Evolutionary conservation across 2,888 invertebrate genomes (phyloP).

Genomic region (Gymnosoma rotundatum): DNA sequence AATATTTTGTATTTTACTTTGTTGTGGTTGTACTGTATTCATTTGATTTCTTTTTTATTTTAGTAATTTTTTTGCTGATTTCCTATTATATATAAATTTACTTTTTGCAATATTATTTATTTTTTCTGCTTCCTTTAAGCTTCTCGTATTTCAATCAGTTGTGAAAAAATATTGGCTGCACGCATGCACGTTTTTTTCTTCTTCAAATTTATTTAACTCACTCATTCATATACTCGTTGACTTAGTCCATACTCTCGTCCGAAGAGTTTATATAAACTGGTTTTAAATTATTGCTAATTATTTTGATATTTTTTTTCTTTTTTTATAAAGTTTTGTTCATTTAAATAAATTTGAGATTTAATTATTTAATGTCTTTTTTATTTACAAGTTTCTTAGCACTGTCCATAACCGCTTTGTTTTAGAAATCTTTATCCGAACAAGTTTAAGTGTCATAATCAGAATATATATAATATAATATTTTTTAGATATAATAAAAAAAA

Average conservation of each 20-base stretch:
- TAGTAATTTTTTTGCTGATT: not conserved
- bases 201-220: conserved; percentile 39
- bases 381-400: conserved; percentile 46
- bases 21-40: conserved; percentile 41
- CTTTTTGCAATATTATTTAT: conserved; percentile 6
- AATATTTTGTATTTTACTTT: not conserved
- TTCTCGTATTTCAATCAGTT: conserved; percentile 47
- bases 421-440: conserved; percentile 41
- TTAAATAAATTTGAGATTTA: conserved; percentile 43
- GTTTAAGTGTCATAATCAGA: conserved; percentile 38
- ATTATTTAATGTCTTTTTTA: conserved; percentile 60
- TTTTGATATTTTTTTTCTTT: conserved; percentile 23
- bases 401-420: conserved; percentile 27
- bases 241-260: not conserved
- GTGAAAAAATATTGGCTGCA: conserved; percentile 56
- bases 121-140: conserved; percentile 39
- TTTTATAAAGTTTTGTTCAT: conserved; percentile 22
- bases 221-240: conserved; percentile 21
- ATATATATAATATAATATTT: no score
- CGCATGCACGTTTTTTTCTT: conserved; percentile 59
- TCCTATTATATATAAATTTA: conserved; percentile 12
- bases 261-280: conserved; percentile 49
- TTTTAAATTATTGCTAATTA: conserved; percentile 62
- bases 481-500: not conserved
- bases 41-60: conserved; percentile 45